A percentile compares a stretch with the other conserved stretches of the same genome.
Evolutionary conservation across 2,113 vertebrate genomes (phyloP).

Genomic region (Labrus mixtus): DNA sequence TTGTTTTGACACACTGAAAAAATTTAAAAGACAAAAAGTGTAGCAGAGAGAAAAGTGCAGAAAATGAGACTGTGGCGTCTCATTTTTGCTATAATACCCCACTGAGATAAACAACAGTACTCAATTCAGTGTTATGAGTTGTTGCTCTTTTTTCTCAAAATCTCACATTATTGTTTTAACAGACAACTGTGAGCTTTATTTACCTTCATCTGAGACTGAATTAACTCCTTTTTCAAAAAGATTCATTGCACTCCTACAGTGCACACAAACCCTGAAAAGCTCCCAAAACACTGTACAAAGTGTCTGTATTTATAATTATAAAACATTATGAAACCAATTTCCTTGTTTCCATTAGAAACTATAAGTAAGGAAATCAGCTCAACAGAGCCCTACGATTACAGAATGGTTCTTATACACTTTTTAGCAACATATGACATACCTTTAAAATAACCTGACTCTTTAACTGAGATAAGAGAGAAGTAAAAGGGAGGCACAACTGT

Average conservation of each 20-base stretch:
- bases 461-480: constrained; percentile 43
- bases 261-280: constrained; percentile 48
- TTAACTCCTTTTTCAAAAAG: constrained; percentile 54
- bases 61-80: constrained; percentile 52
- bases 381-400: constrained; percentile 9
- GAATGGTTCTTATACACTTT: constrained; percentile 8
- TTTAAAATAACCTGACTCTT: constrained; percentile 52
- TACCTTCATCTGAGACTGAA: constrained; percentile 62
- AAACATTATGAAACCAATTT: constrained; percentile 17
- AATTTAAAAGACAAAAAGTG: constrained; percentile 74
- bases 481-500: constrained; percentile 67
- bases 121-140: constrained; percentile 49
- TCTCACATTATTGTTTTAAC: constrained; percentile 65
- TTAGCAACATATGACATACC: constrained; percentile 39
- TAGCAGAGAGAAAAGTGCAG: constrained; percentile 47
- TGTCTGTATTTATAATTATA: constrained; percentile 42
- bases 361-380: not conserved
- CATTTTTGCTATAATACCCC: constrained; percentile 46
- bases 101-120: constrained; percentile 42
- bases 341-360: not conserved
- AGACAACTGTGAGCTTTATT: constrained; percentile 60
- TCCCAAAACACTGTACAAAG: constrained; percentile 41
- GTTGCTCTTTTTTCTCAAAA: constrained; percentile 56
- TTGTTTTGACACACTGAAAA: constrained; percentile 86
- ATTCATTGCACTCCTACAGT: constrained; percentile 56